These are phyloP conservation scores for Paratrypauchen microcephalus DNA, from an alignment of 2,797 vertebrate species.

Conservation along the genomic window DNA sequence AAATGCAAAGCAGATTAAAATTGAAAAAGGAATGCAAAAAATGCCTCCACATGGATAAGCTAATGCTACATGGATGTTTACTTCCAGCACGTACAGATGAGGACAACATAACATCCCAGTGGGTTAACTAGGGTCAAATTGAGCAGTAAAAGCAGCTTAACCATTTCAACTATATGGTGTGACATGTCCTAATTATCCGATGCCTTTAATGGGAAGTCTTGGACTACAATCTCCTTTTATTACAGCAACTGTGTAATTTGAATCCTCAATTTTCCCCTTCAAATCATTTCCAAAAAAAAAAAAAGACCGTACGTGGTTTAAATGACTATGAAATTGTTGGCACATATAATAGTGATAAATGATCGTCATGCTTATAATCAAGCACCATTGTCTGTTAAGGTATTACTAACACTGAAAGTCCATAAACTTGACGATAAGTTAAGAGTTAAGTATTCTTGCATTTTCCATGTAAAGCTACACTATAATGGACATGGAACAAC, in stretches of 20 bases:
- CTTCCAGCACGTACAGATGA: slow-evolving; percentile 38
- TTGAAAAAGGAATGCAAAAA: slow-evolving; percentile 71
- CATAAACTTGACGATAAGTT: background rate
- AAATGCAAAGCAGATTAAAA: slow-evolving; percentile 77
- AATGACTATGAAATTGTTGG: background rate
- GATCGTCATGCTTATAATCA: no score
- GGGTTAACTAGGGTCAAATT: background rate
- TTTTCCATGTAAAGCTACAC: no score
- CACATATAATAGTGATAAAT: no score
- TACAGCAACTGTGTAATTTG: slow-evolving; percentile 2
- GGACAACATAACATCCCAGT: slow-evolving; percentile 1
- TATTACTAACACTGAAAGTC: background rate
- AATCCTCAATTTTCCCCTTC: slow-evolving; percentile 3
- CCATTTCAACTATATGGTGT: slow-evolving; percentile 5
- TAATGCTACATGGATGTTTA: slow-evolving; percentile 49
- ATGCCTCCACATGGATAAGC: slow-evolving; percentile 64
- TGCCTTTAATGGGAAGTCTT: slow-evolving; percentile 1
- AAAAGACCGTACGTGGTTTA: background rate
- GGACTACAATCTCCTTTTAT: background rate
- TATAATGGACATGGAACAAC: slow-evolving; percentile 30
- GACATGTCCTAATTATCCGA: slow-evolving; percentile 2
- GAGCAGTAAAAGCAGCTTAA: slow-evolving; percentile 3
- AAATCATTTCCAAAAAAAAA: slow-evolving; percentile 20
- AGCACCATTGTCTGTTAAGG: background rate
- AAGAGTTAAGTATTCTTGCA: background rate